Conservation (phyloP, 1,140 invertebrate species). For the Papilio machaon region DNA sequence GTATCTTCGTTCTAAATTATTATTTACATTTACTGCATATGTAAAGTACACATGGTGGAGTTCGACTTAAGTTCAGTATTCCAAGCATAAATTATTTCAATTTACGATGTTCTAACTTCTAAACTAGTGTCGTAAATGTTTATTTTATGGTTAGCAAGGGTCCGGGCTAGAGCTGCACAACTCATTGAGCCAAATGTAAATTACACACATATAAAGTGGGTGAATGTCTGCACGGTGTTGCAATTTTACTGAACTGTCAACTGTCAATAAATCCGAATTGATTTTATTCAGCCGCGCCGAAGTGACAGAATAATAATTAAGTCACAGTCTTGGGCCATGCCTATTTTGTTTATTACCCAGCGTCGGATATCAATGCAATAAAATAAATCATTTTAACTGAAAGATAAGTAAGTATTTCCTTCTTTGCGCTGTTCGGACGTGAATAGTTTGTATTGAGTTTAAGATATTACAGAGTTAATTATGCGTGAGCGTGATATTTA, state of each 20-base stretch:
- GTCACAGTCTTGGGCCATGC: slow-evolving; percentile 54
- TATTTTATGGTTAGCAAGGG: slow-evolving; percentile 33
- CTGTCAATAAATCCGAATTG: slow-evolving; percentile 57
- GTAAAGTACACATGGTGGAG: slow-evolving; percentile 9
- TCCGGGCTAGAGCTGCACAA: slow-evolving; percentile 2
- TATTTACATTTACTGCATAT: slow-evolving; percentile 3
- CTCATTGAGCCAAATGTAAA: slow-evolving; percentile 35
- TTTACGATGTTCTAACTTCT: slow-evolving; percentile 34
- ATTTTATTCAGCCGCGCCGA: slow-evolving; percentile 54
- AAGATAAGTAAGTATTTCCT: slow-evolving; percentile 63
- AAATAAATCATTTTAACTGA: slow-evolving; percentile 66
- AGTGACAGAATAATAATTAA: slow-evolving; percentile 67
- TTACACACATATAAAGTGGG: slow-evolving; percentile 36
- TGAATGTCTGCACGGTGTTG: slow-evolving; percentile 32
- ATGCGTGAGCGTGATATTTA: slow-evolving; percentile 47
- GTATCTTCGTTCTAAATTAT: slow-evolving; percentile 11
- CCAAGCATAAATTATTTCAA: slow-evolving; percentile 29
- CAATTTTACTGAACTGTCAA: slow-evolving; percentile 50
- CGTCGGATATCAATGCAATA: slow-evolving; percentile 58
- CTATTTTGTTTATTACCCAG: slow-evolving; percentile 63
- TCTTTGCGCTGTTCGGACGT: slow-evolving; percentile 56
- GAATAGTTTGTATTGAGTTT: slow-evolving; percentile 53
- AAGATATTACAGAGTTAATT: slow-evolving; percentile 46
- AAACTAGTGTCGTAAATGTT: slow-evolving; percentile 32
- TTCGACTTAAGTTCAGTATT: slow-evolving; percentile 34